Evolutionary conservation across 2,888 invertebrate species (phyloP), one percentile per base, ranked within the genome.

Genomic region (Xylocampa areola): DNA sequence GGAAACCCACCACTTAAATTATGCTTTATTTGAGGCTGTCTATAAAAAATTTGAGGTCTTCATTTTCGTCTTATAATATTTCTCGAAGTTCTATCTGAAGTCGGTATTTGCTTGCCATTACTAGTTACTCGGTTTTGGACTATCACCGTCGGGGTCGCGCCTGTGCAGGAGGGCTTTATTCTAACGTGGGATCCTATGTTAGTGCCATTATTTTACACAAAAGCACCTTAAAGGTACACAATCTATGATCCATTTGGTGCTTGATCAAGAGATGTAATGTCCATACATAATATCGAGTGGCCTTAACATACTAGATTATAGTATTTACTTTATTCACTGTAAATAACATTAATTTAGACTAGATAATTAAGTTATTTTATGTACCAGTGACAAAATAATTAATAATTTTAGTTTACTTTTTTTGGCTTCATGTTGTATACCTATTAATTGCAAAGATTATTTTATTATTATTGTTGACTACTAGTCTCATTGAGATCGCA

Each of bases 401-500:
- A 54, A 66, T 72, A 62, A 69, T 66, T 59, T 45, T 61, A 68
- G 49, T 29, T 27, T 62, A 50, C 57, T 57, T 7, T 41, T 63
- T 54, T 64, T 66, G 48, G 68, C 75, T 75, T 51, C 65, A 66
- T 73, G 63, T 76, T 82, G 78, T 85, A 80, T 82, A 84, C 77
- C 77, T 80, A 73, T 47, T 81, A 80, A 81, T 81, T 71, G 80
- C 83, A 87, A 83, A 82, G 80, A 84, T 81, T 86, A 64, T 85
- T 85, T 84, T 85, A 84, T 81, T 85, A 84, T 81, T 76, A 80
- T 80, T 77, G 79, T 86, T 86, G 86, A 87, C 83, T 74, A 86
- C 91, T 92, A 91, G 92, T 92, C 91, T 86, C 81, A 71, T 79
- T 76, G 77, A 86, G 87, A 85, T 87, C 81, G 92, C 93, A 93